Percentiles rank a stretch among this genome's conserved stretches.
phyloP scores from a whole-genome alignment of 2,888 invertebrate species.

The Chymomyza fuscimana region DNA sequence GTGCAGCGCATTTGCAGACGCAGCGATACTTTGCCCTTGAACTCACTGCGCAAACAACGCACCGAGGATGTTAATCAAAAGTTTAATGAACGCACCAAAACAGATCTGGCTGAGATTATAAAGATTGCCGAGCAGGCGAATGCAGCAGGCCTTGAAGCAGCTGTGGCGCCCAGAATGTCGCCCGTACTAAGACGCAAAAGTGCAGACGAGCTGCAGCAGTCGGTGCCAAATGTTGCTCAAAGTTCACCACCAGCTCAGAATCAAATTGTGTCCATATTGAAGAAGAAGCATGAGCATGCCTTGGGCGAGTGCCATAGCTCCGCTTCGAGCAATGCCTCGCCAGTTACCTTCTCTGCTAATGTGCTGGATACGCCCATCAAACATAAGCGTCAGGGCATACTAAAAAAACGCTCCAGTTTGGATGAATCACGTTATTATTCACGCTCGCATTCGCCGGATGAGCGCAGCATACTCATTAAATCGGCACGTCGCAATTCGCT shows the following conservation, averaged over 20 bases:
- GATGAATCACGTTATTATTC: conserved; percentile 83
- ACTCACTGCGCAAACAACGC: conserved; percentile 53
- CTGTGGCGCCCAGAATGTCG: conserved; percentile 56
- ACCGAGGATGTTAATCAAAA: conserved; percentile 73
- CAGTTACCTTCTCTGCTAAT: conserved; percentile 90
- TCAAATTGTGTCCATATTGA: conserved; percentile 84
- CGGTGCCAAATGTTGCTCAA: conserved; percentile 30
- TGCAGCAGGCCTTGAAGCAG: conserved; percentile 52
- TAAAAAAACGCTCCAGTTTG: conserved; percentile 90
- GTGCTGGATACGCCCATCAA: conserved; percentile 85
- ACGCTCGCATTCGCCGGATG: conserved; percentile 79
- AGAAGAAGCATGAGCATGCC: conserved; percentile 82
- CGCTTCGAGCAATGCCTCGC: conserved; percentile 83
- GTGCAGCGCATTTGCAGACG: conserved; percentile 57
- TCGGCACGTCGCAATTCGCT: conserved; percentile 79
- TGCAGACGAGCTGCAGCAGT: conserved; percentile 78
- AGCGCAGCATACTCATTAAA: conserved; percentile 78
- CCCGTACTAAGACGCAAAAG: conserved; percentile 76
- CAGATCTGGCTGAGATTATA: conserved; percentile 78
- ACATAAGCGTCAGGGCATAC: conserved; percentile 86
- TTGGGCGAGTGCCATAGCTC: conserved; percentile 79
- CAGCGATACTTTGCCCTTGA: conserved; percentile 49
- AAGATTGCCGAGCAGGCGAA: conserved; percentile 76
- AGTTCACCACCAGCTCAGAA: conserved; percentile 79
- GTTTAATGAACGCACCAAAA: conserved; percentile 77